Evolutionary conservation across 2,113 vertebrate genomes (phyloP), one percentile per base, ranked within the genome.

Genomic region (Oophaga pumilio): DNA sequence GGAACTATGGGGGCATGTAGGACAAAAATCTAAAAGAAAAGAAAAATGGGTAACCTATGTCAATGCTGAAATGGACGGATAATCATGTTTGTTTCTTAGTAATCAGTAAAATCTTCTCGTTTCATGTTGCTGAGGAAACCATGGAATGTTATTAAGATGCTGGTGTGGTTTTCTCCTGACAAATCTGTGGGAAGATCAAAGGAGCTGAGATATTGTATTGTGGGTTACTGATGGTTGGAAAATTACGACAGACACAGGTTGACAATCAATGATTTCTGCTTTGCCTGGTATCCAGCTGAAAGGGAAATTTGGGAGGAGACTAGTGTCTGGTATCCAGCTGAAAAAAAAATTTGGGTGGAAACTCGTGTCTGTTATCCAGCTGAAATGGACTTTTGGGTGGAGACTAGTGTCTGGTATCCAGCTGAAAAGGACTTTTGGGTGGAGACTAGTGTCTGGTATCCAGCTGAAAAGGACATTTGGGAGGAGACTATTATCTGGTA

Each of bases 91-190:
- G 10, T 33, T 5, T 2, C n/a, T 56, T 78, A 26, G 17, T 69
- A 14, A 52, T n/a, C 11, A 53, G 64, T 68, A 1, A n/a, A 43
- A 53, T 59, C 17, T 57, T 85, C 17, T 15, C 56, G 7, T 26
- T 43, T 76, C 53, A 13, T 18, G 69, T 85, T 76, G 43, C 69
- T 33, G 68, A 50, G 28, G 83, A 24, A 85, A 76, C 83, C 1
- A 18, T 85, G 83, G 69, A 74, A 33, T 43, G 6, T 43, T 59
- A 26, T 69, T 56, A 74, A 43, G 15, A 60, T 43, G 53, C 69
- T 76, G 50, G 69, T 76, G 69, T 20, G 53, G 6, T 43, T 13
- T 60, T 85, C 50, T 57, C 18, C 76, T 28, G 33, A 20, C 50
- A 18, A 8, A 18, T 76, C 24, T 17, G 43, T 33, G 26, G 68